Evolutionary conservation across 1,140 invertebrate genomes (phyloP).

Genomic region (Araneus ventricosus): DNA sequence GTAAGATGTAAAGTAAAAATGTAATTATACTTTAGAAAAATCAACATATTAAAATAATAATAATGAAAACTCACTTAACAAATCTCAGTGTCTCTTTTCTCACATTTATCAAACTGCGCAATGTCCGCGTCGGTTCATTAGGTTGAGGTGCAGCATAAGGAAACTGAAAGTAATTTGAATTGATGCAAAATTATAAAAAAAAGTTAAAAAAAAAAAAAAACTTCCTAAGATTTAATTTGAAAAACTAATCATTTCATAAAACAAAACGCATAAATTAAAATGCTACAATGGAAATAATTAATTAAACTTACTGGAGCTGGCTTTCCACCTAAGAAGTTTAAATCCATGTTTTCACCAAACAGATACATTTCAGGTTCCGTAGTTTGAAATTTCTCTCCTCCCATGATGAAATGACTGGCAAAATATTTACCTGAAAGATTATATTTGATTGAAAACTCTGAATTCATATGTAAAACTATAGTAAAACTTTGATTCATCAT

Average conservation of each 20-base stretch:
- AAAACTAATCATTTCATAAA: background rate
- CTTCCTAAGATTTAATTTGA: background rate
- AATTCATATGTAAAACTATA: too few species aligned
- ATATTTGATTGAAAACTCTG: too few species aligned
- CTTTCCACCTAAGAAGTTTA: constrained; percentile 96
- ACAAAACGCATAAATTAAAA: background rate
- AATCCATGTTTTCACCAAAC: constrained; percentile 98
- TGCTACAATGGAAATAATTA: background rate
- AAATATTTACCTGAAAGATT: constrained; percentile 93
- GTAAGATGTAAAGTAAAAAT: too few species aligned
- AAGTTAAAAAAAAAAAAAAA: too few species aligned
- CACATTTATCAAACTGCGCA: constrained; percentile 98
- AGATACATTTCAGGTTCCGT: constrained; percentile 97
- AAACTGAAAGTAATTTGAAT: constrained; percentile 85
- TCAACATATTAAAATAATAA: background rate
- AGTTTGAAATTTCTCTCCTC: constrained; percentile 97
- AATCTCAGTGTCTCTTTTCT: constrained; percentile 97
- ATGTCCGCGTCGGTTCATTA: constrained; percentile 96
- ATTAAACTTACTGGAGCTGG: constrained; percentile 90
- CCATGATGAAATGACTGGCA: constrained; percentile 98
- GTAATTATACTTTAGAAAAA: background rate
- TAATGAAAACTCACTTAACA: constrained; percentile 82
- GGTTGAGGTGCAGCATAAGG: constrained; percentile 97
- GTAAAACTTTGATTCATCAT: too few species aligned
- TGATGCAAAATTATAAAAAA: background rate